phyloP scores from a whole-genome alignment of 2,113 vertebrate genomes.

The Rhombomys opimus region DNA sequence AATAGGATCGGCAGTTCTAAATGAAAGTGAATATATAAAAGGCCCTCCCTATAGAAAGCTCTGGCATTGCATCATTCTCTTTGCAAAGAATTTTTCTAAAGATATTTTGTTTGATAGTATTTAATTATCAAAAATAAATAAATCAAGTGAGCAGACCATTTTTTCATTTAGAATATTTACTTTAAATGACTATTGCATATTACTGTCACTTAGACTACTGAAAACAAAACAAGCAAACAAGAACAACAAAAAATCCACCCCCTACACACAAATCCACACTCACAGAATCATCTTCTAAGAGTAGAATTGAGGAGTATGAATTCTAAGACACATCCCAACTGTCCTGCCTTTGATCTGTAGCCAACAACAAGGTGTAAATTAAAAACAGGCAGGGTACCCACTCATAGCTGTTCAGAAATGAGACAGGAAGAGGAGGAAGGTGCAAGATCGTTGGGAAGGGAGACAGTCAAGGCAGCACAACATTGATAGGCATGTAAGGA shows the following conservation, averaged over 20 bases:
- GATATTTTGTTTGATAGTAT: constrained; percentile 23
- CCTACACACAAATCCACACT: background rate
- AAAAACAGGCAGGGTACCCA: constrained; percentile 36
- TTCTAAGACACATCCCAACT: constrained; percentile 28
- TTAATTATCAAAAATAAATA: constrained; percentile 26
- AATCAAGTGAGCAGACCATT: constrained; percentile 18
- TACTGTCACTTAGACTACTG: background rate
- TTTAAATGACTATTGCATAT: constrained; percentile 37
- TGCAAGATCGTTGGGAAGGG: background rate
- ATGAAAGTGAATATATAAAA: constrained; percentile 25
- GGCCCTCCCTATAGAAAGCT: background rate
- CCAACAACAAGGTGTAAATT: constrained; percentile 71
- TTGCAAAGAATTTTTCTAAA: constrained; percentile 8
- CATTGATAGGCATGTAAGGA: background rate
- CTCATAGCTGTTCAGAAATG: constrained; percentile 22
- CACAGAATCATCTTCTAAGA: background rate
- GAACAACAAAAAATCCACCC: no score
- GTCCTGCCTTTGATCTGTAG: constrained; percentile 59
- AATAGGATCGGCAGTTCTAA: background rate
- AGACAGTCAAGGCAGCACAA: background rate
- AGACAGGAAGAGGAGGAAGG: constrained; percentile 12
- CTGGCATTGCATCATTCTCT: background rate
- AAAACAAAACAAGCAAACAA: background rate
- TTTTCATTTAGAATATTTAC: background rate
- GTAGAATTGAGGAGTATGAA: constrained; percentile 47